Percentiles rank a stretch among this genome's conserved stretches.
Conservation (phyloP, 2,113 vertebrate genomes). For the sheep (Ovis aries) region ARS-UI_Ramb_v3.0 NC_056079.1:39544501-39545000, state of each 20-base stretch:
- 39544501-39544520: neutral
- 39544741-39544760: neutral
- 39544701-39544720: fast-evolving
- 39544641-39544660: neutral
- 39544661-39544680: neutral
- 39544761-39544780: neutral
- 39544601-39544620: neutral
- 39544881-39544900: neutral
- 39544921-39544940: too few relatives aligned
- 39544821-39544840: fast-evolving
- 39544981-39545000: too few relatives aligned
- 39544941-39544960: too few relatives aligned
- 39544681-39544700: neutral
- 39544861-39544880: neutral
- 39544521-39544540: neutral
- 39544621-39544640: neutral
- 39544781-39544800: neutral
- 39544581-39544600: neutral
- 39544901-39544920: too few relatives aligned
- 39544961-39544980: too few relatives aligned
- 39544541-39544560: neutral
- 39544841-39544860: neutral
- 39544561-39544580: neutral
- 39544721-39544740: neutral
- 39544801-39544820: neutral